These are phyloP conservation scores for Chirona hameri DNA, from an alignment of 2,888 invertebrate species.

Conservation along the genomic window DNA sequence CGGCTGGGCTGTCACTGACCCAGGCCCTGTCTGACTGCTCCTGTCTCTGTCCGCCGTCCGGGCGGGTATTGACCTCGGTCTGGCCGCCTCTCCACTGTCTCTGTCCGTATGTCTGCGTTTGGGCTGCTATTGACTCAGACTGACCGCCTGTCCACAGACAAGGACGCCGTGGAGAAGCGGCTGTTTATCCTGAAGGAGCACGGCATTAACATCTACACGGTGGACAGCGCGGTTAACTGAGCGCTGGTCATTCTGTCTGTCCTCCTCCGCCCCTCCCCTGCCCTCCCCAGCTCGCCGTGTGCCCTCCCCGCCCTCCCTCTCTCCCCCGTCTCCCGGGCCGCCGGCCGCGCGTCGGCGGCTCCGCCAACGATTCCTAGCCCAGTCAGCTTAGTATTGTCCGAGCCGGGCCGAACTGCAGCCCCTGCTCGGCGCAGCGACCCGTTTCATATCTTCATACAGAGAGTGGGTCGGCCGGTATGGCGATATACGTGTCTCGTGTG, in stretches of 20 bases:
- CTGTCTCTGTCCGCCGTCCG: neutral
- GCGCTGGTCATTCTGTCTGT: neutral
- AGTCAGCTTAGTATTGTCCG: neutral
- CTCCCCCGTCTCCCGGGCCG: neutral
- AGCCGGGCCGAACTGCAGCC: neutral
- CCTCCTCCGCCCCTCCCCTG: neutral
- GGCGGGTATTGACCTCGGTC: neutral
- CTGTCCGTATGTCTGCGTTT: neutral
- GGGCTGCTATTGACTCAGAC: too few relatives aligned
- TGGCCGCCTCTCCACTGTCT: neutral
- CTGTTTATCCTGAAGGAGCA: constrained; percentile 77
- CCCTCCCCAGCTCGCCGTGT: neutral
- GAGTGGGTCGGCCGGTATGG: neutral
- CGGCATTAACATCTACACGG: constrained; percentile 51
- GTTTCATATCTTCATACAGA: constrained; percentile 27
- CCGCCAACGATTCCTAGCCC: constrained; percentile 6
- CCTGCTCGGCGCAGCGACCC: neutral
- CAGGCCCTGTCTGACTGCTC: too few relatives aligned
- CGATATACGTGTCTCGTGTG: too few relatives aligned
- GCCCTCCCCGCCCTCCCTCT: neutral
- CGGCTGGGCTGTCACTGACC: too few relatives aligned
- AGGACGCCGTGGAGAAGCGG: constrained; percentile 93
- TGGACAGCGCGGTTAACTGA: constrained; percentile 13
- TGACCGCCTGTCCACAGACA: constrained; percentile 61
- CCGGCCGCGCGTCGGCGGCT: neutral